Evolutionary conservation across 2,888 invertebrate genomes (phyloP), one percentile per base, ranked within the genome.

Genomic region (Amphipyra tragopoginis): DNA sequence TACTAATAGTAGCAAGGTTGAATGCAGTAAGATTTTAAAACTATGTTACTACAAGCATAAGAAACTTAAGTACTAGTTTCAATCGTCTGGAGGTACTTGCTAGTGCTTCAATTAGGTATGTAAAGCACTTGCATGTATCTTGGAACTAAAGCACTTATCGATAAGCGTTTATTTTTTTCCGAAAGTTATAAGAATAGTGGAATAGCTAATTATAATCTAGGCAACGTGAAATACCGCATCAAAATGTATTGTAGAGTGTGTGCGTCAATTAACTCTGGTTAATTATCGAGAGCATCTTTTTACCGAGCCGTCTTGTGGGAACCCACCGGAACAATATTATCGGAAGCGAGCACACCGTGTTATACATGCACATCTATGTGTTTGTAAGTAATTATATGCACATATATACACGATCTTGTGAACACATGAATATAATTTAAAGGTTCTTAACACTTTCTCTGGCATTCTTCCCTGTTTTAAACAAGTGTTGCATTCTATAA

Each of bases 301-400:
- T 90, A 85, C 79, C 70, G 73, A 65, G 65, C 59, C 75, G 72
- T 72, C 66, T 80, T 88, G 92, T 93, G 93, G 90, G 93, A 93
- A 93, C 82, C 57, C 65, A 85, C 87, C 88, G 90, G 89, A 91
- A 93, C 92, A 92, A 90, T 91, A 88, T 87, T 88, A 90, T 90
- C 89, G 88, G 88, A 89, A 87, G 86, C 79, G 68, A 44, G 53
- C 80, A 69, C 65, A 67, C 73, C 63, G 47, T 54, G 36, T 15
- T 54, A 39, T 47, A 68, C 43, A 60, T 58, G 48, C 65, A 65
- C 57, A 38, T 58, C 57, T 59, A 64, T 62, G 60, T 44, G 48
- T 59, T 36, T 36, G 26, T 33, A 8, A 36, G 36, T 64, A 60
- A 78, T 64, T 62, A 67, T n/a, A 67, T 78, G 64, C 65, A 65